These are phyloP conservation scores for Imbricaverruca yamaguchii DNA, from an alignment of 2,888 invertebrate genomes.

Conservation along the genomic window DNA sequence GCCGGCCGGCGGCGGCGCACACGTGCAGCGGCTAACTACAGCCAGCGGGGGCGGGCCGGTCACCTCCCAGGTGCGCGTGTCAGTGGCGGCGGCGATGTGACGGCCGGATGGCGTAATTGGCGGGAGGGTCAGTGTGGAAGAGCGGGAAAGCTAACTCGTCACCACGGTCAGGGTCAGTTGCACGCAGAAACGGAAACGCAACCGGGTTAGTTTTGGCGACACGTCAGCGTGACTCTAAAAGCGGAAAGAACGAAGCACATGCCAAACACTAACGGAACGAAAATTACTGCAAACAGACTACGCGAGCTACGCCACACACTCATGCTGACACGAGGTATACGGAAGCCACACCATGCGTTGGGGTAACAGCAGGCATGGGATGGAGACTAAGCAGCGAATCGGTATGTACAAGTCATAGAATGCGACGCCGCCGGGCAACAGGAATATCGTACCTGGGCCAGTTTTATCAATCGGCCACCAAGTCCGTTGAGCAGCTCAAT, in stretches of 20 bases:
- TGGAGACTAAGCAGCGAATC: no score
- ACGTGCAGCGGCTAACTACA: no score
- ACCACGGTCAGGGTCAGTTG: no score
- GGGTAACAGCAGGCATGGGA: background rate
- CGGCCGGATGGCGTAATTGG: no score
- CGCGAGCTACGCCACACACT: background rate
- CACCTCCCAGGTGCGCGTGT: no score
- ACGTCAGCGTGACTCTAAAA: background rate
- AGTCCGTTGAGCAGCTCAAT: background rate
- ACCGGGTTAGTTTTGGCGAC: background rate
- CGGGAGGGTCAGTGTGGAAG: no score
- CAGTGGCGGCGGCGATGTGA: no score
- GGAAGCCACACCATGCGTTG: background rate
- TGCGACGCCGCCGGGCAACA: no score
- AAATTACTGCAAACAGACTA: background rate
- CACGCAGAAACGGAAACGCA: background rate
- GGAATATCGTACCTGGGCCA: conserved; percentile 14
- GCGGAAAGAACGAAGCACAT: conserved; percentile 14
- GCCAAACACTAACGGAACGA: background rate
- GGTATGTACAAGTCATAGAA: no score
- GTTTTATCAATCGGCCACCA: conserved; percentile 7
- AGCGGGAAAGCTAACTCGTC: no score
- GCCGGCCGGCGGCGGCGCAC: no score
- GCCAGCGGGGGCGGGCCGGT: no score
- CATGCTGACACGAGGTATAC: background rate